Evolutionary conservation across 2,113 vertebrate genomes (phyloP).

Genomic region (Phasianus colchicus): DNA sequence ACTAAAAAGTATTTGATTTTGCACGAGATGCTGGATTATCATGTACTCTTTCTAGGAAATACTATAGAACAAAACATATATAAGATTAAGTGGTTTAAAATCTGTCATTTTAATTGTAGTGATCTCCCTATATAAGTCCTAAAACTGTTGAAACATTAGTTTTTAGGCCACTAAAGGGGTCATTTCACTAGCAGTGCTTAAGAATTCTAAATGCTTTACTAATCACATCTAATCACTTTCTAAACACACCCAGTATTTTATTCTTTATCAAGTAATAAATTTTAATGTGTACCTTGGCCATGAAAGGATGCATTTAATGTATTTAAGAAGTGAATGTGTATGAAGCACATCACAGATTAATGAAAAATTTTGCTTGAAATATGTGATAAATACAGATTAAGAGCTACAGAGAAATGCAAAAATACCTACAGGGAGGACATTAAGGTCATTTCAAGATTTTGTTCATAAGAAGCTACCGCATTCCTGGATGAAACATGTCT

Average conservation of each 20-base stretch:
- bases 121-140: slow-evolving; percentile 15
- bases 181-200: background rate
- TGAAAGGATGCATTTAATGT: background rate
- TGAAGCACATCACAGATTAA: background rate
- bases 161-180: slow-evolving; percentile 11
- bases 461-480: background rate
- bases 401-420: slow-evolving; percentile 42
- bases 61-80: background rate
- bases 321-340: background rate
- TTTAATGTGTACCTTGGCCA: background rate
- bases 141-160: slow-evolving; percentile 29
- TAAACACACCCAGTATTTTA: background rate
- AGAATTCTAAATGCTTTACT: background rate
- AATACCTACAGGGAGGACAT: background rate
- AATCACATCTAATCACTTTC: background rate
- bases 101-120: slow-evolving; percentile 58
- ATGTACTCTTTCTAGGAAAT: slow-evolving; percentile 52
- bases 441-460: background rate
- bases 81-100: slow-evolving; percentile 30
- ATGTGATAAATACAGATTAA: slow-evolving; percentile 41
- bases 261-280: background rate
- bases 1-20: slow-evolving; percentile 80
- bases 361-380: background rate
- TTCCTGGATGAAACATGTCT: slow-evolving; percentile 24
- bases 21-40: slow-evolving; percentile 57